Base-by-base conservation (phyloP, 2,113 vertebrate genomes). In the Uropsilus gracilis region DNA sequence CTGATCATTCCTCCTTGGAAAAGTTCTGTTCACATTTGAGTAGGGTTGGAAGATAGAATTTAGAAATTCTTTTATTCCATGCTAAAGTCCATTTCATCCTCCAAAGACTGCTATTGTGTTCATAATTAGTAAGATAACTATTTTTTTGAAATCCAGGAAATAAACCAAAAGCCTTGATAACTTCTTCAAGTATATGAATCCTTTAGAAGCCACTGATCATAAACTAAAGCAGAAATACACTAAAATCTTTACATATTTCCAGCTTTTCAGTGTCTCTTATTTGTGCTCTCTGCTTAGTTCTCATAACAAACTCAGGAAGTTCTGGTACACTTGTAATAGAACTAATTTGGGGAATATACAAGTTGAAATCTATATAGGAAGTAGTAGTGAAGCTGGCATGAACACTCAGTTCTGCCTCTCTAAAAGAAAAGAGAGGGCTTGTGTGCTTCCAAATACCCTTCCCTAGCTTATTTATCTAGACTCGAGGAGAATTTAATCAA, bases 91-190 rank as follows among this genome's bases (percentile, higher is more conserved):
- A n/a, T n/a, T n/a, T n/a, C n/a, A n/a, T n/a, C 20, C 53, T 18
- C 53, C 53, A 22, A 22, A 55, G 53, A 55, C 53, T 55, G 3
- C n/a, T 82, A 13, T 46, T 73, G 37, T 86, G 73, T 83, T 73
- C 50, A 57, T 88, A 64, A 81, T 91, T 82, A 26, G 46, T 69
- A 48, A 91, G 48, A 69, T 20, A 68, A 12, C 24, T 94, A 66
- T 84, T 24, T 84, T 84, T 92, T 84, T 86, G 48, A 90, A 92
- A 87, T 63, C 11, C 84, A 48, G 63, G 18, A 86, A 86, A 34
- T 73, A 53, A 77, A 89, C 20, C 57, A 84, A 81, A 91, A 89
- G 13, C 77, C 20, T 90, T 63, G 32, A 59, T 83, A 90, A 90
- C 17, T 61, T 89, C 30, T 46, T 86, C 37, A 86, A 37, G 32